Base-by-base conservation (phyloP, 35 echinoderm and acorn worm species). In the Ophiothrix spiculata region DNA sequence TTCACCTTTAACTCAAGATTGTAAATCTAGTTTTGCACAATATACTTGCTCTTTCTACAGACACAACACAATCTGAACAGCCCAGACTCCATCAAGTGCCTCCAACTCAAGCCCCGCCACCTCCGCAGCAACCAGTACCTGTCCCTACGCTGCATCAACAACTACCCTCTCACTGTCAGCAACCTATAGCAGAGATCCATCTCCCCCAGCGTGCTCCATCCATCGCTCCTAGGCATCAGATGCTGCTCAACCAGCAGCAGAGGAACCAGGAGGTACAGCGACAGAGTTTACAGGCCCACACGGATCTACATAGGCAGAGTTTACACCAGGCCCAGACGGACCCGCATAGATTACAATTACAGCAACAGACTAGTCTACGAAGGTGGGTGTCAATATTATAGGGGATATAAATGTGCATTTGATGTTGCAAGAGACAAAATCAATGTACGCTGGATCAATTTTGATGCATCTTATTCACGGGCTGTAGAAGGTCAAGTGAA, bases 151-250 rank as follows among this genome's bases (percentile, higher is more conserved):
- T 69, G 29, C 81, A 84, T n/a, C 33, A 63, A 35, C 88, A 78
- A 16, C 37, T 42, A 35, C 80, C 63, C 33, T n/a, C 40, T 1
- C 74, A 84, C 35, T 77, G 85, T 77, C 75, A 37, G 80, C 73
- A 81, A 39, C 63, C 79, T 29, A 80, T 95, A 28, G 85, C 93
- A 4, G 93, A 95, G 84, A 88, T 95, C 80, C 79, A 86, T 38
- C 81, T 95, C n/a, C 93, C 93, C 8, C 83, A 86, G 46, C 93
- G 91, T 37, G 56, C 79, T 19, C 88, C 93, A 23, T 91, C 89
- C 1, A 79, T 81, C 0, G 77, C 93, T 8, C 54, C 87, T 0
- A 79, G 64, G 1, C 89, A 91, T 73, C 89, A 87, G 39, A 84
- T 60, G 36, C 80, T 95, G 19, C 79, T 49, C 39, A 84, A 88